Conservation (phyloP, 2,113 vertebrate species). For the Onychostoma macrolepis region DNA sequence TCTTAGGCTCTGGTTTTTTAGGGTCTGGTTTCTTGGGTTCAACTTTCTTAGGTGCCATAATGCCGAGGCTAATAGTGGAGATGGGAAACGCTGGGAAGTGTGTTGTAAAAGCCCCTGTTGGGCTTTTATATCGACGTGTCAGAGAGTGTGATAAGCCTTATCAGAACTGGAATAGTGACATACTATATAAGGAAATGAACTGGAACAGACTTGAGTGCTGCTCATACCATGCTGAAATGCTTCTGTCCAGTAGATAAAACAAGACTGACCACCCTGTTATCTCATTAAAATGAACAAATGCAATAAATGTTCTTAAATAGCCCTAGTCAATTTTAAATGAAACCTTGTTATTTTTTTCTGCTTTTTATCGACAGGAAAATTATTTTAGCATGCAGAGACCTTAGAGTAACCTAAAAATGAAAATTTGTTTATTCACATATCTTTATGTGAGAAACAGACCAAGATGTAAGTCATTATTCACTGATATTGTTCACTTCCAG, state of each 20-base stretch:
- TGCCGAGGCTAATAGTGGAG: slow-evolving; percentile 10
- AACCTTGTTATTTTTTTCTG: neutral
- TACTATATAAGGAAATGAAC: slow-evolving; percentile 59
- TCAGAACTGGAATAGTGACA: slow-evolving; percentile 32
- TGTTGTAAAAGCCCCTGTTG: slow-evolving; percentile 2
- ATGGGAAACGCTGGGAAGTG: slow-evolving; percentile 24
- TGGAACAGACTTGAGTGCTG: slow-evolving; percentile 53
- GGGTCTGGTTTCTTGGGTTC: slow-evolving; percentile 74
- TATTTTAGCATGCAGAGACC: neutral
- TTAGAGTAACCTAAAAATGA: neutral
- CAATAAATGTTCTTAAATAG: neutral
- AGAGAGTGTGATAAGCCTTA: slow-evolving; percentile 56
- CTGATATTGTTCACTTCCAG: neutral
- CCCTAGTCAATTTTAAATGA: neutral
- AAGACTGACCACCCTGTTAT: neutral
- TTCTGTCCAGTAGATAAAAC: slow-evolving; percentile 10
- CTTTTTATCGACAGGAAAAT: neutral
- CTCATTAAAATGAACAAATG: neutral
- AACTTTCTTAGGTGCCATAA: slow-evolving; percentile 68
- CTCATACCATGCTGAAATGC: slow-evolving; percentile 32
- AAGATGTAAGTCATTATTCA: neutral
- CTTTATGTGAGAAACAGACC: neutral
- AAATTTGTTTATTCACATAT: neutral
- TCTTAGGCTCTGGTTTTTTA: slow-evolving; percentile 69
- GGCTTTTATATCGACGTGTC: slow-evolving; percentile 51